A percentile compares a stretch with the other conserved stretches of the same genome.
These are phyloP conservation scores for Brassicogethes aeneus DNA, from an alignment of 2,888 invertebrate species.

Conservation along the genomic window DNA sequence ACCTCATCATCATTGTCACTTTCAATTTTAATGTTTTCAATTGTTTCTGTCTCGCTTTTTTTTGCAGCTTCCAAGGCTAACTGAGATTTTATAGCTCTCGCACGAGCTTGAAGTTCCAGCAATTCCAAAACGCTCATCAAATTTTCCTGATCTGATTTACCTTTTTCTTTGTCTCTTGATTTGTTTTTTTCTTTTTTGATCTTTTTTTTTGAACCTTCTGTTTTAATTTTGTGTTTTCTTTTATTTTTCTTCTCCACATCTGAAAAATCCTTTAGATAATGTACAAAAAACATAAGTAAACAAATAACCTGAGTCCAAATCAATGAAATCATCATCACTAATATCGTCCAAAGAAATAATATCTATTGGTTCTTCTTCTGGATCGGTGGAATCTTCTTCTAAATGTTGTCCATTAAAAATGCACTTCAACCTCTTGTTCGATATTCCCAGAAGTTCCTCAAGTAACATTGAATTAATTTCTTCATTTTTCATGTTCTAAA, in stretches of 20 bases:
- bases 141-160: conserved; percentile 28
- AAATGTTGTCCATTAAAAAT: conserved; percentile 36
- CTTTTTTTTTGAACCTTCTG: conserved; percentile 18
- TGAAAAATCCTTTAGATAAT: no score
- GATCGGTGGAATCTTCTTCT: conserved; percentile 34
- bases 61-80: conserved; percentile 46
- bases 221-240: conserved; percentile 22
- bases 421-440: conserved; percentile 37
- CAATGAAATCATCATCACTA: not conserved
- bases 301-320: not conserved
- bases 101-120: conserved; percentile 60
- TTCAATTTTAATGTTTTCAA: conserved; percentile 6
- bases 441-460: conserved; percentile 40
- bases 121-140: conserved; percentile 58
- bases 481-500: conserved; percentile 32
- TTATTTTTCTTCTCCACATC: conserved; percentile 16
- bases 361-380: conserved; percentile 29
- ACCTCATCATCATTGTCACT: conserved; percentile 27
- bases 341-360: not conserved
- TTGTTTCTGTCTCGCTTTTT: conserved; percentile 10
- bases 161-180: conserved; percentile 18
- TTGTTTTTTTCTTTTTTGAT: conserved; percentile 15
- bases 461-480: conserved; percentile 39
- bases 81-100: conserved; percentile 60
- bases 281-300: no score